Percentiles rank a stretch among this genome's conserved stretches.
Evolutionary conservation across 2,888 invertebrate genomes (phyloP).

Genomic region (Aspidiotus rigidus): DNA sequence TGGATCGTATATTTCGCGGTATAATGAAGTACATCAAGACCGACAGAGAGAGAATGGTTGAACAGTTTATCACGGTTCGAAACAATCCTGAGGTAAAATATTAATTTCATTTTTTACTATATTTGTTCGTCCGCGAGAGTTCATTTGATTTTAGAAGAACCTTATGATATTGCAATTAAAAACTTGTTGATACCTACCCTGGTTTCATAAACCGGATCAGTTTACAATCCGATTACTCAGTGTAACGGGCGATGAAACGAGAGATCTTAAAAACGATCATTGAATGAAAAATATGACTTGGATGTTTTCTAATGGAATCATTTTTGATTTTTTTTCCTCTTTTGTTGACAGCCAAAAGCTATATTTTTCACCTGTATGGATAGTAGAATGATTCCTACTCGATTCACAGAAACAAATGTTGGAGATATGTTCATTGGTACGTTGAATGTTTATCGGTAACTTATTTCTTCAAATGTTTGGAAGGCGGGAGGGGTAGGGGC

Average conservation of each 20-base stretch:
- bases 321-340: constrained; percentile 40
- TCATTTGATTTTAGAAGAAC: not conserved
- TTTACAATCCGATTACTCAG: too few relatives aligned
- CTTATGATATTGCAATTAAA: not conserved
- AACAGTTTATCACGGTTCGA: constrained; percentile 80
- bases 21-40: constrained; percentile 80
- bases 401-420: constrained; percentile 88
- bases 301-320: not conserved
- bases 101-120: constrained; percentile 10
- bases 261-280: too few relatives aligned
- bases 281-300: not conserved
- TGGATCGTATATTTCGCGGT: constrained; percentile 82
- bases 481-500: too few relatives aligned
- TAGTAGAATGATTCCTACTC: constrained; percentile 90
- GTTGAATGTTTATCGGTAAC: constrained; percentile 38
- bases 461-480: too few relatives aligned
- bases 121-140: not conserved
- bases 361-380: constrained; percentile 98
- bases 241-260: too few relatives aligned
- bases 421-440: constrained; percentile 96
- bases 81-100: constrained; percentile 64
- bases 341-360: constrained; percentile 71
- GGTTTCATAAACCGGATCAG: too few relatives aligned
- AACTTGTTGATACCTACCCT: too few relatives aligned
- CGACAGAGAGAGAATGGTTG: constrained; percentile 75